Evolutionary conservation across 2,113 vertebrate species (phyloP).

Genomic region (Hydrolagus affinis): DNA sequence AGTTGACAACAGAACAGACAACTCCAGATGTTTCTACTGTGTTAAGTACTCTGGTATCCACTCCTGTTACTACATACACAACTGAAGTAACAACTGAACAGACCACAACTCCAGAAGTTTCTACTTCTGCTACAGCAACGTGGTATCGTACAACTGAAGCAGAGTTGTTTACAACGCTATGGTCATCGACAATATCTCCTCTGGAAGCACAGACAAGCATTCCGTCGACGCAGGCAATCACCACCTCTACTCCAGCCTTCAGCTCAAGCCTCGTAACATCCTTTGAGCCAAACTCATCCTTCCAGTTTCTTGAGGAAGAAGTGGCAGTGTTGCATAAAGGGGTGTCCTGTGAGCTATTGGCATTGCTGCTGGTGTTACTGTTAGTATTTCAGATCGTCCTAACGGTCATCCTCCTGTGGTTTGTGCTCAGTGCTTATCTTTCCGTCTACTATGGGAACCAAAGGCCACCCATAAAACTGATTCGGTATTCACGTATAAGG

Average conservation of each 20-base stretch:
- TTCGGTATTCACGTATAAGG: neutral
- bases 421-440: neutral
- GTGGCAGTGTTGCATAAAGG: no score
- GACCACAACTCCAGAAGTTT: neutral
- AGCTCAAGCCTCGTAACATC: neutral
- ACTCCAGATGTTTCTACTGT: neutral
- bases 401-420: neutral
- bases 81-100: conserved; percentile 22
- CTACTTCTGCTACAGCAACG: neutral
- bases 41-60: neutral
- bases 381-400: neutral
- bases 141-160: neutral
- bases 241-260: neutral
- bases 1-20: neutral
- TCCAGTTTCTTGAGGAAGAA: neutral
- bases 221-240: neutral
- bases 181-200: conserved; percentile 35
- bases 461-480: neutral
- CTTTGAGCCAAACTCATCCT: neutral
- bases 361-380: neutral
- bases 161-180: neutral
- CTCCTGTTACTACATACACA: neutral
- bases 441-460: neutral
- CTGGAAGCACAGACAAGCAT: conserved; percentile 30
- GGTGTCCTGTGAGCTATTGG: neutral